Evolutionary conservation across 2,797 vertebrate genomes (phyloP).

Genomic region (Enteromius thamalakanensis): DNA sequence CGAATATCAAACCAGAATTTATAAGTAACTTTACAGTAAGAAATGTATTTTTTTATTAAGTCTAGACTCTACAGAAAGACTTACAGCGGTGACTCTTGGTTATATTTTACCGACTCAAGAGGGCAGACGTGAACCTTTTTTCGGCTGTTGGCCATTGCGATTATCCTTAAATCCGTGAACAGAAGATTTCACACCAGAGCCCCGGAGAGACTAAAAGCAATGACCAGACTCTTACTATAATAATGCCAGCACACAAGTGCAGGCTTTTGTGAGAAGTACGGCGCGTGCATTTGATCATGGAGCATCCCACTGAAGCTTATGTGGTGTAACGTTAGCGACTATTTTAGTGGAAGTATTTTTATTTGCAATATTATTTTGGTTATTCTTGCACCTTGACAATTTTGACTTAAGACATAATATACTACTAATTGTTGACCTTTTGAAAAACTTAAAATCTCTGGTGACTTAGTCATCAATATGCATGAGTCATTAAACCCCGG

Average conservation of each 20-base stretch:
- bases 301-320: neutral
- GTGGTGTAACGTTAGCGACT: neutral
- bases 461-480: conserved; percentile 45
- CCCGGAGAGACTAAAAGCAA: neutral
- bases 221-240: neutral
- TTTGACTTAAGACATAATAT: neutral
- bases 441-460: conserved; percentile 1
- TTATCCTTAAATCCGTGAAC: neutral
- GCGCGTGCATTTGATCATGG: neutral
- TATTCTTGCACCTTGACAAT: neutral
- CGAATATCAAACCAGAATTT: neutral
- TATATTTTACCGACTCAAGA: conserved; percentile 31
- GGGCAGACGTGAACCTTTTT: conserved; percentile 21
- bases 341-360: neutral
- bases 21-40: neutral
- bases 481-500: conserved; percentile 43
- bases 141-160: neutral
- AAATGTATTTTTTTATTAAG: neutral
- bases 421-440: neutral
- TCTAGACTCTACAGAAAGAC: neutral
- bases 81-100: neutral
- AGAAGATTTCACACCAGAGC: neutral
- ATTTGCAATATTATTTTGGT: neutral
- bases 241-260: neutral
- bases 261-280: neutral